Percentiles rank a stretch among this genome's conserved stretches.
phyloP scores from a whole-genome alignment of 2,113 vertebrate genomes.

The Dromaius novaehollandiae region DNA sequence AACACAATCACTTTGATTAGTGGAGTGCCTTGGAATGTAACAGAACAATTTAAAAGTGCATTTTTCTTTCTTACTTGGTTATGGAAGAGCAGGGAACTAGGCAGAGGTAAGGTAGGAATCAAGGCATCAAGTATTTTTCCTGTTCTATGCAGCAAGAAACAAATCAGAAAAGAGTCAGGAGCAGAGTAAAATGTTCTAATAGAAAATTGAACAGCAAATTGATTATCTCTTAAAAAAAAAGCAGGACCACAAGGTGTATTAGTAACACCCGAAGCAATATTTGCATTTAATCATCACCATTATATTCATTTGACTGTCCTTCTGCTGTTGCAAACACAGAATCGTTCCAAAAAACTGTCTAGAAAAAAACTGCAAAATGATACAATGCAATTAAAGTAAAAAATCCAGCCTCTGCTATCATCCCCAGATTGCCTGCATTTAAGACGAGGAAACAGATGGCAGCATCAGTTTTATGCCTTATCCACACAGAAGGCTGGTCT shows the following conservation, averaged over 20 bases:
- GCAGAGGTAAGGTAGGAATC: constrained; percentile 22
- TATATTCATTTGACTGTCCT: not conserved
- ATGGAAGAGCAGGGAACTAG: not conserved
- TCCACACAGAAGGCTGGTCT: not conserved
- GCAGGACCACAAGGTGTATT: not conserved
- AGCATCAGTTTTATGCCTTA: not conserved
- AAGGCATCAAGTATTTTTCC: constrained; percentile 14
- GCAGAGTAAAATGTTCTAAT: not conserved
- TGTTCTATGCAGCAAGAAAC: not conserved
- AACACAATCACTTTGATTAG: constrained; percentile 30
- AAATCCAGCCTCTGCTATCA: not conserved
- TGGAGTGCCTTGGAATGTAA: constrained; percentile 1
- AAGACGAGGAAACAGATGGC: not conserved
- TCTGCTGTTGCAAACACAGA: not conserved
- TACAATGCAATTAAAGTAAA: not conserved
- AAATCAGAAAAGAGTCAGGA: not conserved
- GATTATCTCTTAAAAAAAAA: not conserved
- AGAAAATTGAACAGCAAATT: constrained; percentile 21
- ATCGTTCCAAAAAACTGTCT: not conserved
- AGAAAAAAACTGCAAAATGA: not conserved
- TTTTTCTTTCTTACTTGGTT: constrained; percentile 51
- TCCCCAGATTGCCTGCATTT: not conserved
- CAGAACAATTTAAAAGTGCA: constrained; percentile 28
- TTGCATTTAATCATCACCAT: not conserved
- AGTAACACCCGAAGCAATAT: not conserved